These are phyloP conservation scores for fruit fly (Drosophila melanogaster) DNA, from an alignment of 1,140 invertebrate genomes.

Conservation along the genomic window DNA sequence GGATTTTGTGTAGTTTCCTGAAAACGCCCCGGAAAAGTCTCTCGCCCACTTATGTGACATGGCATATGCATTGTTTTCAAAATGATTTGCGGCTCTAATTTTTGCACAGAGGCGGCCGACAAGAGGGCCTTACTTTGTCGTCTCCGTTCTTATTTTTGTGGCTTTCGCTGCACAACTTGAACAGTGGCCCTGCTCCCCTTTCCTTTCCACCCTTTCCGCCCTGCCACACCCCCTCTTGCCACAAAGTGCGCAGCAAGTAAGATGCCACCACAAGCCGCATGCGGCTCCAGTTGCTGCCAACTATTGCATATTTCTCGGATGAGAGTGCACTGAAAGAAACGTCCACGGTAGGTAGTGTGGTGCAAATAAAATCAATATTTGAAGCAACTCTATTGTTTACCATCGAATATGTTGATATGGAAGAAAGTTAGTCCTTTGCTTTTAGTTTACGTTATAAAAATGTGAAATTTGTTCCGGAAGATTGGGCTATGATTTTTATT, in stretches of 20 bases:
- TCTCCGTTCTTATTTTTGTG: constrained; percentile 75
- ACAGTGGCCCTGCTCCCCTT: constrained; percentile 1
- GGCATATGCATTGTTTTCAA: constrained; percentile 80
- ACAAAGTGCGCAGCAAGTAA: constrained; percentile 50
- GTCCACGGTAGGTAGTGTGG: too few relatives aligned
- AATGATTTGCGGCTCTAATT: constrained; percentile 80
- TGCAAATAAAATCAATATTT: too few relatives aligned
- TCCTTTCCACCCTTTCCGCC: too few relatives aligned
- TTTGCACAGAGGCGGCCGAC: constrained; percentile 44
- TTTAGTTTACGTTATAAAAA: too few relatives aligned
- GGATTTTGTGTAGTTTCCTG: constrained; percentile 27
- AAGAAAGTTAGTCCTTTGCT: too few relatives aligned
- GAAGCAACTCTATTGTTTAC: too few relatives aligned
- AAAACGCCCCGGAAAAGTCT: constrained; percentile 26
- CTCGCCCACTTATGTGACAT: constrained; percentile 62
- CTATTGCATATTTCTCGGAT: constrained; percentile 33
- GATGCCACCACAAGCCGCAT: constrained; percentile 54
- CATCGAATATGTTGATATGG: too few relatives aligned
- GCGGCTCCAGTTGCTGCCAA: constrained; percentile 30
- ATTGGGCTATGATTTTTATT: background rate
- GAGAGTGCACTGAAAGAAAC: constrained; percentile 14
- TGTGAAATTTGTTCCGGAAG: too few relatives aligned
- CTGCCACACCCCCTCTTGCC: background rate
- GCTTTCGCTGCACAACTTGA: constrained; percentile 63
- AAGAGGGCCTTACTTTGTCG: constrained; percentile 57